These are phyloP conservation scores for Naja naja DNA, from an alignment of 2,113 vertebrate species.

Conservation along the genomic window DNA sequence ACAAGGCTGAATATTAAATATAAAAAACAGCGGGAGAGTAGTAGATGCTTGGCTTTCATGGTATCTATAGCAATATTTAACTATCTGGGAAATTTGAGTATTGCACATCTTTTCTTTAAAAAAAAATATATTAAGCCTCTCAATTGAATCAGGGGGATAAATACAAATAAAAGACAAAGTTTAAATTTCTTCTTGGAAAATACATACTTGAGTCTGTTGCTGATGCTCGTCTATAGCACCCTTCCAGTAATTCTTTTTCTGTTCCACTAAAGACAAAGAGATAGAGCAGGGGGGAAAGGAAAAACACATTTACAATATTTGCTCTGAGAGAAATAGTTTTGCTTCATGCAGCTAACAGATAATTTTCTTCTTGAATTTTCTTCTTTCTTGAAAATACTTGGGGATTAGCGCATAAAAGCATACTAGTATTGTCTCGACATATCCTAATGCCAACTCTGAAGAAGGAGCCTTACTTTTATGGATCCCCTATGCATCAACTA, in stretches of 20 bases:
- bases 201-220: not conserved
- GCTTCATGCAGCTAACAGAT: not conserved
- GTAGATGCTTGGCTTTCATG: constrained; percentile 28
- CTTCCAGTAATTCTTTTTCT: not conserved
- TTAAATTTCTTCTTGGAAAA: not conserved
- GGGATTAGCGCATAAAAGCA: not conserved
- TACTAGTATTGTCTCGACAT: not conserved
- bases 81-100: constrained; percentile 7
- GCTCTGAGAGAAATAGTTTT: not conserved
- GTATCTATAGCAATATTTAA: not conserved
- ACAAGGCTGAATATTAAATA: constrained; percentile 21
- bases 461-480: not conserved
- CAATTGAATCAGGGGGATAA: not conserved
- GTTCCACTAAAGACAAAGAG: not conserved
- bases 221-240: not conserved
- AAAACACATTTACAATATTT: not conserved
- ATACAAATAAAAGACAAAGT: not conserved
- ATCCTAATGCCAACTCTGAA: not conserved
- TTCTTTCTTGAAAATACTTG: not conserved
- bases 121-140: not conserved
- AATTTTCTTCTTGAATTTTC: too few species aligned
- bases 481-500: not conserved
- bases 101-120: not conserved
- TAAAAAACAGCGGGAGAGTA: not conserved
- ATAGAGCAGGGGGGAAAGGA: not conserved